phyloP scores from a whole-genome alignment of 2,113 vertebrate genomes.

The Neogobius melanostomus region DNA sequence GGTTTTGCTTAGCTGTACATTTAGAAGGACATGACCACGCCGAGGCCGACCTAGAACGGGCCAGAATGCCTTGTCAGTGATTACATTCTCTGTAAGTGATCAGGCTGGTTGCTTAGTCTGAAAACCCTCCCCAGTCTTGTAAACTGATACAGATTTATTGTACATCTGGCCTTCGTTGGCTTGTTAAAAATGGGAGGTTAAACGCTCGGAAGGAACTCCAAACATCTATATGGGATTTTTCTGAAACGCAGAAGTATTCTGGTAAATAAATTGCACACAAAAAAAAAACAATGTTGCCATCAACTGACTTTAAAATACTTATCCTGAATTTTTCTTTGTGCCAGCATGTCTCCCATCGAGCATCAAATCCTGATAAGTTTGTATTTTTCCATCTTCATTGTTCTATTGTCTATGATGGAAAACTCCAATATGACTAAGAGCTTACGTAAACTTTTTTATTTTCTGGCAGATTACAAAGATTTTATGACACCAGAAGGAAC shows the following conservation, averaged over 20 bases:
- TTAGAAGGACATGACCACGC: conserved; percentile 8
- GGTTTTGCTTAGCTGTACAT: conserved; percentile 8
- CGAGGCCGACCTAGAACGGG: background rate
- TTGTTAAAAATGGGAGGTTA: background rate
- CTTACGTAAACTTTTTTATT: no score
- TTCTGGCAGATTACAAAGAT: no score
- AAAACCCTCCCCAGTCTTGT: conserved; percentile 27
- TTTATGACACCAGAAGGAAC: no score
- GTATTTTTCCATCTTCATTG: no score
- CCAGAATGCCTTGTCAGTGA: conserved; percentile 20
- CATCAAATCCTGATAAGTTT: no score
- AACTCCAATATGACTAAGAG: no score
- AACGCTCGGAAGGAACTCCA: background rate
- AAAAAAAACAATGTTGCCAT: no score
- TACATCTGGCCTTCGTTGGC: background rate
- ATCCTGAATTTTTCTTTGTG: no score
- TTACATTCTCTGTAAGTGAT: conserved; percentile 40
- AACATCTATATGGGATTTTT: background rate
- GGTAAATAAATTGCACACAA: background rate
- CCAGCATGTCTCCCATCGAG: no score
- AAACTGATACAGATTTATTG: conserved; percentile 25
- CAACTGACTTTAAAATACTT: no score
- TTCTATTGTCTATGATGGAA: no score
- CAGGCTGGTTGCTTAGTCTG: conserved; percentile 29
- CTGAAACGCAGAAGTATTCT: background rate